Percentiles rank a stretch among this genome's conserved stretches.
phyloP scores from a whole-genome alignment of 2,797 vertebrate species.

The Nothura maculosa region DNA sequence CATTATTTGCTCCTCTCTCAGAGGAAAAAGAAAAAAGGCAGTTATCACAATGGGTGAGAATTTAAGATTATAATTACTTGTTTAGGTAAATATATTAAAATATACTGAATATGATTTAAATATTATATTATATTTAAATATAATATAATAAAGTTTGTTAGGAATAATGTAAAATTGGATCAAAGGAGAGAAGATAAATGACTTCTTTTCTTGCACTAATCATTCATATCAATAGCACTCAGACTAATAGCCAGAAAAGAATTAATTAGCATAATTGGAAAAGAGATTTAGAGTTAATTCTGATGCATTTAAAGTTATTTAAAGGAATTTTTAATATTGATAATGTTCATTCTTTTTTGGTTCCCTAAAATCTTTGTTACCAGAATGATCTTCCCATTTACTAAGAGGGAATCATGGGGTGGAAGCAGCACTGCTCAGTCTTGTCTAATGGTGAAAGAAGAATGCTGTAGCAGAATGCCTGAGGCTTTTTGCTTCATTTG shows the following conservation, averaged over 20 bases:
- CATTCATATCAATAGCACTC: background rate
- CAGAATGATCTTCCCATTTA: background rate
- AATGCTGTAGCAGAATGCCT: background rate
- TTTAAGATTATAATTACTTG: background rate
- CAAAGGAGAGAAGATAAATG: background rate
- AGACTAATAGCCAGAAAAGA: background rate
- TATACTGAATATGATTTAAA: background rate
- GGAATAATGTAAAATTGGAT: background rate
- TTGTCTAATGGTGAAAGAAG: background rate
- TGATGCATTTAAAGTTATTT: background rate
- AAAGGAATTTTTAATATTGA: background rate
- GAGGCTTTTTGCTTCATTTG: background rate
- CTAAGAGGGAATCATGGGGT: background rate
- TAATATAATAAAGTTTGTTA: background rate
- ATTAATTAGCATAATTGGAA: constrained; percentile 24
- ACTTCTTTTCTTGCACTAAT: background rate
- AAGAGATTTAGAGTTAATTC: background rate
- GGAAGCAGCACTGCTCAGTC: background rate
- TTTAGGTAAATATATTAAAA: constrained; percentile 7
- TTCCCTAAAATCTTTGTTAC: constrained; percentile 2
- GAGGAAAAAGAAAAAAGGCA: background rate
- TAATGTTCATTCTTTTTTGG: background rate
- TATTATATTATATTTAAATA: background rate
- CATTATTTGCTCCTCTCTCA: background rate
- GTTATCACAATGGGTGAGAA: background rate